Base-by-base conservation (phyloP, 2,113 vertebrate genomes). In the Ursus arctos region DNA sequence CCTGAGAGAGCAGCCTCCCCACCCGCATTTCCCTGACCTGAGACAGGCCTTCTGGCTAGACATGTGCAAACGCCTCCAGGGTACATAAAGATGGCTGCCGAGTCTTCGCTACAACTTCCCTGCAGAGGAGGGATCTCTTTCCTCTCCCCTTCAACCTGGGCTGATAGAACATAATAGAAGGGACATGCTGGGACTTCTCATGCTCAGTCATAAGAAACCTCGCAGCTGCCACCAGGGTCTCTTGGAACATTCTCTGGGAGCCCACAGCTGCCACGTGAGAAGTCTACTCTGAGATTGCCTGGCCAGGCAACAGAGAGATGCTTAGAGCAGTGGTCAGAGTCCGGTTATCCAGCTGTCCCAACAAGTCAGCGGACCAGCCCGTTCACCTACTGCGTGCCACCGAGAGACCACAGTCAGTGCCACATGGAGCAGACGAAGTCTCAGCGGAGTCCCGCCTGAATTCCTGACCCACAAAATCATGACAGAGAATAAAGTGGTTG, bases 41-140 rank as follows among this genome's bases (percentile, higher is more conserved):
- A 96, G 36, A 18, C 72, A 59, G 43, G 65, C 88, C 24, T 94
- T 92, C 95, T 91, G 85, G 28, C 76, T 18, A 94, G 91, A 91
- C 69, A 85, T 28, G 63, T 76, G 81, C 36, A 65, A 53, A 40
- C 0, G 13, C 72, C 69, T 63, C n/a, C 1, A 6, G 36, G 65
- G 67, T 40, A 19, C 40, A 92, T 57, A 57, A 85, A 87, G 79
- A 97, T 24, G 21, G 72, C 69, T 47, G 19, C 9, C 0, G 61
- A 51, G 18, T 79, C 59, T 31, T n/a, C 16, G 9, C 26, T 57
- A 40, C 51, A 36, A 16, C 55, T 94, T 92, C 72, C 14, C 2
- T 14, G 1, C 69, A 57, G n/a, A 47, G 16, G 36, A 43, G 15
- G 28, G 79, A 40, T 79, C 40, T n/a, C 57, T n/a, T 81, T 93